A percentile compares a stretch with the other conserved stretches of the same genome.
phyloP scores from a whole-genome alignment of 2,113 vertebrate genomes.

The Centropus unirufus region DNA sequence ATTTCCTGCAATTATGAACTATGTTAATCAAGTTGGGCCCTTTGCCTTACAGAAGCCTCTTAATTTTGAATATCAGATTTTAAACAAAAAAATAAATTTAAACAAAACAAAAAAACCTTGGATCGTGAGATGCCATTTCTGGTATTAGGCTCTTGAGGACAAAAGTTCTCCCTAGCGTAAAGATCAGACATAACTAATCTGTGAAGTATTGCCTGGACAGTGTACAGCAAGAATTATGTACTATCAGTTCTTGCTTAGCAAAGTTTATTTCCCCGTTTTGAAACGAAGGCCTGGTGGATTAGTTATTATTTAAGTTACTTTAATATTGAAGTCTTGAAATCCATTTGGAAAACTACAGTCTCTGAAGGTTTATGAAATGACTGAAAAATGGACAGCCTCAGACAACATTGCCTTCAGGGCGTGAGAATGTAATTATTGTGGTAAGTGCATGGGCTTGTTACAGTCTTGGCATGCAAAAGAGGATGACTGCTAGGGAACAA shows the following conservation, averaged over 20 bases:
- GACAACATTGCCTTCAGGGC: not conserved
- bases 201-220: conserved; percentile 33
- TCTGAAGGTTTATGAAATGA: conserved; percentile 47
- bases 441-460: not conserved
- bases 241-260: conserved; percentile 13
- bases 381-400: not conserved
- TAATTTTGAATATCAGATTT: conserved; percentile 28
- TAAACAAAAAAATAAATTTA: conserved; percentile 1
- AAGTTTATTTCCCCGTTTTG: conserved; percentile 36
- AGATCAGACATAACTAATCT: conserved; percentile 36
- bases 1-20: conserved; percentile 53
- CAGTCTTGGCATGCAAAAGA: conserved; percentile 4
- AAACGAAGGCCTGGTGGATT: conserved; percentile 14
- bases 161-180: conserved; percentile 11
- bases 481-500: not conserved
- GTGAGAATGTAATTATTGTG: conserved; percentile 40
- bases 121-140: not conserved
- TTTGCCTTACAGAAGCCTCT: conserved; percentile 16
- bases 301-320: conserved; percentile 35
- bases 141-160: not conserved
- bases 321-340: conserved; percentile 31
- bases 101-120: not conserved
- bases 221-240: conserved; percentile 13
- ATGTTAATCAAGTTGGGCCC: conserved; percentile 12
- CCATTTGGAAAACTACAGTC: conserved; percentile 26